These are phyloP conservation scores for Meriones psammophilus DNA, from an alignment of 2,797 vertebrate genomes.

Conservation along the genomic window DNA sequence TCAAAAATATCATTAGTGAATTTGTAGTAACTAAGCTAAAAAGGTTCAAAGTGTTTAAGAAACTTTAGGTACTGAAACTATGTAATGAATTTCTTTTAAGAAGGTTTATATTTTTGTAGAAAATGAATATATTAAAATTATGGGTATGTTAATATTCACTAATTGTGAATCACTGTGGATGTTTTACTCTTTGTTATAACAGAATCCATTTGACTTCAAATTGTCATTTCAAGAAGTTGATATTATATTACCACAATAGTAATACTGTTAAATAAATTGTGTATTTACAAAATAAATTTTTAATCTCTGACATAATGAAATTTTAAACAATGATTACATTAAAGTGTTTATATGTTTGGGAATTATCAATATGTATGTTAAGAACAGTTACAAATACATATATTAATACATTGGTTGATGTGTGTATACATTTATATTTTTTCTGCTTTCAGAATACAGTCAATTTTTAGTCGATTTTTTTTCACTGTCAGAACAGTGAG, in stretches of 20 bases:
- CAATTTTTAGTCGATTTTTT: not conserved
- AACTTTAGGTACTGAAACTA: not conserved
- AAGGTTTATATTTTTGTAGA: not conserved
- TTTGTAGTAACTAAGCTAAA: not conserved
- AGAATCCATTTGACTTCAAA: not conserved
- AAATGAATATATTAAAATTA: conserved; percentile 1
- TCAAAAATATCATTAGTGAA: not conserved
- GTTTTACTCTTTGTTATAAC: not conserved
- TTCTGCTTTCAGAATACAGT: not conserved
- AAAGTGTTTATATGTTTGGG: not conserved
- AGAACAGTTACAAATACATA: not conserved
- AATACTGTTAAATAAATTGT: not conserved
- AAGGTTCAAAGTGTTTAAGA: not conserved
- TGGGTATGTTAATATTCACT: not conserved
- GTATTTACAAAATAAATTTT: not conserved
- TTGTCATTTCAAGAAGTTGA: not conserved
- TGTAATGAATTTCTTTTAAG: not conserved
- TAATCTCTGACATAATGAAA: not conserved
- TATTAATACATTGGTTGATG: not conserved
- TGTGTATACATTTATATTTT: not conserved
- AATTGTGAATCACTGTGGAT: not conserved
- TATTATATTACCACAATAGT: not conserved
- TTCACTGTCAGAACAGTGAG: no score
- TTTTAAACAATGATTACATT: not conserved
- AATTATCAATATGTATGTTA: not conserved